Conservation (phyloP, 2,797 vertebrate species). For the Silurus lanzhouensis region DNA sequence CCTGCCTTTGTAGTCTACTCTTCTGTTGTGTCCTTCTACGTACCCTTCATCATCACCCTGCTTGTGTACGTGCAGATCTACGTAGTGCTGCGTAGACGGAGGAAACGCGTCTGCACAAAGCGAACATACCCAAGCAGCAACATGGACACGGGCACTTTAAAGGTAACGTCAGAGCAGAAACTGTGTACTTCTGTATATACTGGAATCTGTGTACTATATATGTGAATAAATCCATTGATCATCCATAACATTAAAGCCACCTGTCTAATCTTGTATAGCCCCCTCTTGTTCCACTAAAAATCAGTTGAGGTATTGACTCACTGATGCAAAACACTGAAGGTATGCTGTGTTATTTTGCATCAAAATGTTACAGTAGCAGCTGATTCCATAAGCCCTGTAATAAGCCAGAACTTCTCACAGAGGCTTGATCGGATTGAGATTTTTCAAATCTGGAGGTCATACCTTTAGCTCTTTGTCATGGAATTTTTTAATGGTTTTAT, state of each 20-base stretch:
- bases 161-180: conserved; percentile 72
- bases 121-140: conserved; percentile 75
- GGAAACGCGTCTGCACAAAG: conserved; percentile 95
- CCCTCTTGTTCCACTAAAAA: too few species aligned
- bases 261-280: too few species aligned
- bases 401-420: background rate
- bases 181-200: background rate
- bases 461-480: too few species aligned
- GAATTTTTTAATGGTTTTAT: too few species aligned
- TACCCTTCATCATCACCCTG: conserved; percentile 98
- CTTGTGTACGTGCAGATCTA: conserved; percentile 99
- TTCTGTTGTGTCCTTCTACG: conserved; percentile 98
- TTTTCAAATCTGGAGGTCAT: too few species aligned
- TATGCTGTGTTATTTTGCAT: too few species aligned
- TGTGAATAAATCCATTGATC: too few species aligned
- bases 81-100: conserved; percentile 88
- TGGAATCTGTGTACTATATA: background rate
- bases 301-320: too few species aligned
- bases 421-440: background rate
- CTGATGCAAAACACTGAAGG: too few species aligned
- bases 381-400: too few species aligned
- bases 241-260: too few species aligned
- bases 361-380: too few species aligned
- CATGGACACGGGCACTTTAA: conserved; percentile 75
- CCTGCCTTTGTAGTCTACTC: conserved; percentile 98